Evolutionary conservation across 2,797 vertebrate species (phyloP).

Genomic region (Ctenosaura bakeri): DNA sequence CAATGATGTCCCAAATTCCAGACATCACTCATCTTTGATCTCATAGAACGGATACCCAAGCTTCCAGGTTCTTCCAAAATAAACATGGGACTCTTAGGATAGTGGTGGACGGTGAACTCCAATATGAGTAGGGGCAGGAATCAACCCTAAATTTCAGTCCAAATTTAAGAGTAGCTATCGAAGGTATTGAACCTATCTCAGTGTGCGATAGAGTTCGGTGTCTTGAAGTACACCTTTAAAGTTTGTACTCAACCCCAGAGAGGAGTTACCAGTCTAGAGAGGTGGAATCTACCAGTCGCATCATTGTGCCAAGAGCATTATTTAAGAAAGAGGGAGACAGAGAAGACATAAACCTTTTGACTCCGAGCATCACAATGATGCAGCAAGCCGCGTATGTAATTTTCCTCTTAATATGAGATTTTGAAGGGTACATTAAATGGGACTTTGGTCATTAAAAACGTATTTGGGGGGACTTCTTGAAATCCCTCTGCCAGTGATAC

Average conservation of each 20-base stretch:
- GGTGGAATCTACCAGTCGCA: not conserved
- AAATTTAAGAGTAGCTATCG: not conserved
- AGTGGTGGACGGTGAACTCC: not conserved
- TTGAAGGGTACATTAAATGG: slow-evolving; percentile 73
- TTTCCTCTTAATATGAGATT: slow-evolving; percentile 76
- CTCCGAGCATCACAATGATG: slow-evolving; percentile 69
- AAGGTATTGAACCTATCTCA: not conserved
- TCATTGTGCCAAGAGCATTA: not conserved
- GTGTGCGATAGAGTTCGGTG: not conserved
- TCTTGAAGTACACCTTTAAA: not conserved
- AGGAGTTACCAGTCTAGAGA: not conserved
- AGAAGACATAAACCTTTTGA: slow-evolving; percentile 23
- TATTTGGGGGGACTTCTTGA: slow-evolving; percentile 78
- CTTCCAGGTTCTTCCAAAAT: not conserved
- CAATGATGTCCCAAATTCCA: not conserved
- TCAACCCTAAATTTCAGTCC: not conserved
- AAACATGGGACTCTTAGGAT: too few species aligned
- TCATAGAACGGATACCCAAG: not conserved
- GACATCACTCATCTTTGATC: too few species aligned
- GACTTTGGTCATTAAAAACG: slow-evolving; percentile 80
- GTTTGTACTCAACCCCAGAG: not conserved
- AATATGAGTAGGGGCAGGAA: too few species aligned
- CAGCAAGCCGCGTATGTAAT: slow-evolving; percentile 81
- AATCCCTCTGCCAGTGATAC: slow-evolving; percentile 76
- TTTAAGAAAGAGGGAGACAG: not conserved